phyloP scores from a whole-genome alignment of 2,888 invertebrate species.

The Apotomis betuletana region DNA sequence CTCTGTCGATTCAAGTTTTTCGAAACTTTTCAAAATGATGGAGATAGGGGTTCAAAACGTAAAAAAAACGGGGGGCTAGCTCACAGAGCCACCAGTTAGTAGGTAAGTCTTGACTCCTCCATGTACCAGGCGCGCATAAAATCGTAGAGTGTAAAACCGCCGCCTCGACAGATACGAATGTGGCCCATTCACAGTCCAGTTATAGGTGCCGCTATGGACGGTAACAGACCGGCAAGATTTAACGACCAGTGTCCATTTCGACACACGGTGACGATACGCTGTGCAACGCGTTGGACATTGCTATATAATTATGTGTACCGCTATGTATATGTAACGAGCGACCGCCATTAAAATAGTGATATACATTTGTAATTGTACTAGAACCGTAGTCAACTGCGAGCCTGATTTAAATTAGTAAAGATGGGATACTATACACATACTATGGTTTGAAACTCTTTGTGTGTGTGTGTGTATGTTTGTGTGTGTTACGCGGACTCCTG shows the following conservation, averaged over 20 bases:
- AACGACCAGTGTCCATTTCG: conserved; percentile 47
- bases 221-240: conserved; percentile 82
- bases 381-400: too few relatives aligned
- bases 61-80: too few relatives aligned
- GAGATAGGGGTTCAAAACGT: too few relatives aligned
- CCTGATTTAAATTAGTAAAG: too few relatives aligned
- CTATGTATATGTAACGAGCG: conserved; percentile 14
- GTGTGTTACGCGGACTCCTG: too few relatives aligned
- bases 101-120: not conserved
- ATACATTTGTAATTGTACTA: too few relatives aligned
- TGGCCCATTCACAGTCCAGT: conserved; percentile 79
- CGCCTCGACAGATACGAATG: conserved; percentile 77
- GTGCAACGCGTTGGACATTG: conserved; percentile 25
- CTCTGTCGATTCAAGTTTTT: too few relatives aligned
- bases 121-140: conserved; percentile 19
- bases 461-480: too few relatives aligned
- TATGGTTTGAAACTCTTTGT: too few relatives aligned
- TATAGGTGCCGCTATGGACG: conserved; percentile 77
- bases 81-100: too few relatives aligned
- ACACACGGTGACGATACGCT: conserved; percentile 33
- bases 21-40: too few relatives aligned
- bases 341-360: not conserved
- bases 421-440: too few relatives aligned
- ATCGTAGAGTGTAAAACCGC: conserved; percentile 46
- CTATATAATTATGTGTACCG: conserved; percentile 26